A percentile compares a stretch with the other conserved stretches of the same genome.
These are phyloP conservation scores for Penaeus indicus DNA, from an alignment of 1,140 invertebrate genomes.

Conservation along the genomic window DNA sequence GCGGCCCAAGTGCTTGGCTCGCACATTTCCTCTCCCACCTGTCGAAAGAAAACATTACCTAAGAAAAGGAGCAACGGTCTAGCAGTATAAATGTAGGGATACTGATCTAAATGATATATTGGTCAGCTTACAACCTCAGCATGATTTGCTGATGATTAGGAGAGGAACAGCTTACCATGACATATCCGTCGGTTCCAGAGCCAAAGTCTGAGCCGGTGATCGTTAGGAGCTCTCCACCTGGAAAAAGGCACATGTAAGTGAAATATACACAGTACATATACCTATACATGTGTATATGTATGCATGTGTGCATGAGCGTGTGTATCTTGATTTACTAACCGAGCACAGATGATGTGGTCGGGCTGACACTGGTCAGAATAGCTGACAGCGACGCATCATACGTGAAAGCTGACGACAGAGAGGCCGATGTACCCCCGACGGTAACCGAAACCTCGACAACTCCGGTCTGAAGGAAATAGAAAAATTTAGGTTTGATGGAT, in stretches of 20 bases:
- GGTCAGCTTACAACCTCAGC: too few species aligned
- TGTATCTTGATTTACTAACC: constrained; percentile 16
- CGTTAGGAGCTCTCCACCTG: constrained; percentile 28
- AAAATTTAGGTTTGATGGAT: not conserved
- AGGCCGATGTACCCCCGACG: constrained; percentile 21
- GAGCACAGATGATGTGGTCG: not conserved
- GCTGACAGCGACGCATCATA: constrained; percentile 74
- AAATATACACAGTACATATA: not conserved
- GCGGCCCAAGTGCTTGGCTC: constrained; percentile 1
- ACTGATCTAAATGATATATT: too few species aligned
- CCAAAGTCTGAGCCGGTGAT: constrained; percentile 42
- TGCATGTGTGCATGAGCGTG: too few species aligned
- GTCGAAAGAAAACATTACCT: not conserved
- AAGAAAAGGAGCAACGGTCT: too few species aligned
- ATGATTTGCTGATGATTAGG: too few species aligned
- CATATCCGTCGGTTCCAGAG: not conserved
- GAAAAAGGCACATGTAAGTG: not conserved
- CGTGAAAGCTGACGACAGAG: constrained; percentile 55
- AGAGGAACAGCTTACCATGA: not conserved
- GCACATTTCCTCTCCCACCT: constrained; percentile 13
- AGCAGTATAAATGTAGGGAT: too few species aligned
- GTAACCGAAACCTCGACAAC: constrained; percentile 41
- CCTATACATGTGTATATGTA: too few species aligned
- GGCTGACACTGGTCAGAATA: not conserved
- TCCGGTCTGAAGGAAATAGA: not conserved